Evolutionary conservation across 2,113 vertebrate species (phyloP).

Genomic region (Orientallactaga bullata): DNA sequence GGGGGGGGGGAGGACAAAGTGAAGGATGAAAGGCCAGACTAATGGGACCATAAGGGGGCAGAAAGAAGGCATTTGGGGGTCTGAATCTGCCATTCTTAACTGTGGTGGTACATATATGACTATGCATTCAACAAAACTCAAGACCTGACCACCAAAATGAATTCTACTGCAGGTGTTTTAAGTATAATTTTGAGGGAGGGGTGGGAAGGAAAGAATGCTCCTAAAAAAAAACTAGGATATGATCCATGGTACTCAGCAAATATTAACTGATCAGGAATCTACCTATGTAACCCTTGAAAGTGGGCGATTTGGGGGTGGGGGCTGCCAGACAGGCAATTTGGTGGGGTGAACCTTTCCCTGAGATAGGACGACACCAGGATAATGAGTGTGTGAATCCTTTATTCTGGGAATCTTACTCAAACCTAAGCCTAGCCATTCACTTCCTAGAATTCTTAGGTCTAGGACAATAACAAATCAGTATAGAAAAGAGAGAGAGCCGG

Average conservation of each 20-base stretch:
- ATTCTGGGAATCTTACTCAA: conserved; percentile 12
- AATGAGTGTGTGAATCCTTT: not conserved
- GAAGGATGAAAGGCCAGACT: not conserved
- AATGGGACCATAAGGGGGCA: not conserved
- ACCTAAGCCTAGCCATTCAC: not conserved
- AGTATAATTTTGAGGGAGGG: not conserved
- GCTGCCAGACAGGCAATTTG: not conserved
- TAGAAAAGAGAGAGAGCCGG: not conserved
- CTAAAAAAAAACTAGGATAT: conserved; percentile 17
- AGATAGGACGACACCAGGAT: not conserved
- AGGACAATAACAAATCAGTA: not conserved
- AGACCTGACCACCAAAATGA: not conserved
- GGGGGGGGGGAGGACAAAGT: not conserved
- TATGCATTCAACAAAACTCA: not conserved
- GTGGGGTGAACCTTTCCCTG: not conserved
- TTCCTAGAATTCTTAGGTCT: not conserved
- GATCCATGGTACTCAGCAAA: not conserved
- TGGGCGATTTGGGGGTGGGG: not conserved
- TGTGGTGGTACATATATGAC: not conserved
- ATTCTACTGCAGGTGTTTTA: not conserved
- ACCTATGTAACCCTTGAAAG: not conserved
- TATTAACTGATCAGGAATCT: not conserved
- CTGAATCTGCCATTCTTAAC: not conserved
- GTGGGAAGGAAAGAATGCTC: not conserved
- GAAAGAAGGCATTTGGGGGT: not conserved